Evolutionary conservation across 2,888 invertebrate genomes (phyloP).

Genomic region (Andrena flavipes): DNA sequence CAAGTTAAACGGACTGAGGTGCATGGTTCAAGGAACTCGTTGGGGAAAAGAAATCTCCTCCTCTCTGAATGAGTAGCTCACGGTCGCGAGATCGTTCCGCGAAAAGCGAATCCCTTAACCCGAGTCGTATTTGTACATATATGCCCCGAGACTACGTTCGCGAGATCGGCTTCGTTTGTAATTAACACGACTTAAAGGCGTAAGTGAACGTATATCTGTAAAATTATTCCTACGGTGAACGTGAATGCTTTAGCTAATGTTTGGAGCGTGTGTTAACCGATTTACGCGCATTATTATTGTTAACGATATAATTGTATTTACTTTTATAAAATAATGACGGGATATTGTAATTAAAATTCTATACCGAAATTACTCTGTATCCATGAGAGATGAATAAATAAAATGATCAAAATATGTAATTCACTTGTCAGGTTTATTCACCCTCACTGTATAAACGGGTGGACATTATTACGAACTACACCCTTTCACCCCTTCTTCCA

Average conservation of each 20-base stretch:
- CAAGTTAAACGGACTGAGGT: neutral
- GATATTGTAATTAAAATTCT: conserved; percentile 63
- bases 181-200: conserved; percentile 32
- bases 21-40: neutral
- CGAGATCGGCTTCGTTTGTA: conserved; percentile 44
- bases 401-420: conserved; percentile 39
- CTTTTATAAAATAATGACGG: conserved; percentile 63
- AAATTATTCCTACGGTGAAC: conserved; percentile 55
- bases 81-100: conserved; percentile 14
- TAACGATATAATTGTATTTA: conserved; percentile 64
- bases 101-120: conserved; percentile 21
- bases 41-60: neutral
- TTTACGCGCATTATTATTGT: conserved; percentile 64
- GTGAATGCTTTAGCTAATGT: conserved; percentile 63
- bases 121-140: conserved; percentile 41
- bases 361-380: conserved; percentile 61
- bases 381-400: conserved; percentile 63
- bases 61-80: conserved; percentile 4
- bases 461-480: too few relatives aligned
- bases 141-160: conserved; percentile 36
- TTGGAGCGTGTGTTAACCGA: conserved; percentile 61
- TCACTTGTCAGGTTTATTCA: too few relatives aligned
- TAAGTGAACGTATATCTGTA: conserved; percentile 54
- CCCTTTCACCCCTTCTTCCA: too few relatives aligned
- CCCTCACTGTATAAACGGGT: too few relatives aligned